Base-by-base conservation (phyloP, 2,888 invertebrate species). In the Boloria euphrosyne region DNA sequence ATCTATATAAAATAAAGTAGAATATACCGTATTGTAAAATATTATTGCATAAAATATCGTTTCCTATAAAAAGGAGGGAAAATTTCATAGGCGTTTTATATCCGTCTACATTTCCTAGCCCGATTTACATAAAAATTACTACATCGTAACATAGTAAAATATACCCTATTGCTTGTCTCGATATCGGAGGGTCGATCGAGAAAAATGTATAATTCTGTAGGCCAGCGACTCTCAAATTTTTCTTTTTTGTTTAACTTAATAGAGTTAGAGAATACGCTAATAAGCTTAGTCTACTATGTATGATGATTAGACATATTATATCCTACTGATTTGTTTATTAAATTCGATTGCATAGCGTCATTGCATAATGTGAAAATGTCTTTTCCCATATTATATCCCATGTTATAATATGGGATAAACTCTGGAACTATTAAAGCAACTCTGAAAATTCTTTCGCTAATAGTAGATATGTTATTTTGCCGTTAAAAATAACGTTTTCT, bases 51-150 rank as follows among this genome's bases (percentile, higher is more conserved):
- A 44, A 58, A 59, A 58, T 52, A 65, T 64, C 52, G 62, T 53
- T 53, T 51, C 62, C 44, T 44, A 62, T 58, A 51, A 58, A 64
- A 63, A 52, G 51, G 64, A 50, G 14, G 44, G 44, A 43, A 52
- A 62, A 62, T 62, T 62, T 64, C 57, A 64, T 17, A 27, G 22
- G 50, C 57, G 1, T 59, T 51, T 49, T 61, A 66, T 50, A 18
- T 17, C 61, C 44, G 43, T 54, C 54, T 61, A 57, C 55, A 61
- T 55, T 44, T 50, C 14, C 51, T 52, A 62, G 44, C 27, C 27
- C 55, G 57, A 62, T 57, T 57, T 66, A 66, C 66, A 66, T 62
- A 62, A 66, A 58, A 65, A 66, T 62, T 52, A 51, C 61, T 51
- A 51, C 58, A 58, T 64, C 58, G 64, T 64, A 64, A 64, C 64